Evolutionary conservation across 2,888 invertebrate genomes (phyloP).

Genomic region (Alviniconcha strummeri): DNA sequence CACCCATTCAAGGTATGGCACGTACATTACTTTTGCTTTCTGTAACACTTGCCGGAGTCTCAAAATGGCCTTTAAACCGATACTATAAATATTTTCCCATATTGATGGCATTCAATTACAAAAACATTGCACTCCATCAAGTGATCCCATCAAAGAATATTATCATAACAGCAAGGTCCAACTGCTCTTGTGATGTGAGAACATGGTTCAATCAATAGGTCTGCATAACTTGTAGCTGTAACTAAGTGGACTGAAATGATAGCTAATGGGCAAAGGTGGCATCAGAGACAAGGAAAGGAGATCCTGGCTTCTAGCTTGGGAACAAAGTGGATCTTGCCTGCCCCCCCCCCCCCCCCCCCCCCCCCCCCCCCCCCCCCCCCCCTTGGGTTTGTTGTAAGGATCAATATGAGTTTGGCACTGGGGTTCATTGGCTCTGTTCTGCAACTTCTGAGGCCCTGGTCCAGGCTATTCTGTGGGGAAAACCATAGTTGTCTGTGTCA

Average conservation of each 20-base stretch:
- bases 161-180: slow-evolving; percentile 11
- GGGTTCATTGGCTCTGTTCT: neutral
- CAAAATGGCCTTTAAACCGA: too few relatives aligned
- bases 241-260: too few relatives aligned
- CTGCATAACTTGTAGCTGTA: neutral
- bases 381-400: neutral
- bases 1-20: too few relatives aligned
- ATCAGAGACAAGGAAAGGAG: too few relatives aligned
- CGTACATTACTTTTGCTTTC: too few relatives aligned
- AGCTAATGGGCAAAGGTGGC: too few relatives aligned
- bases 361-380: too few relatives aligned
- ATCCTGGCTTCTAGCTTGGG: too few relatives aligned
- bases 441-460: slow-evolving; percentile 13
- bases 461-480: neutral
- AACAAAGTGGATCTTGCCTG: too few relatives aligned
- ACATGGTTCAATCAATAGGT: slow-evolving; percentile 16
- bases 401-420: slow-evolving; percentile 25
- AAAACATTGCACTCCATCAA: slow-evolving; percentile 19
- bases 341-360: too few relatives aligned
- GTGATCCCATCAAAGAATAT: neutral
- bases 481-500: slow-evolving; percentile 10
- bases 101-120: neutral
- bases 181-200: slow-evolving; percentile 6
- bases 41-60: too few relatives aligned
- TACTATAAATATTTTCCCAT: too few relatives aligned